Conservation (phyloP, 2,797 vertebrate genomes). For the Lepilemur septentrionalis region DNA sequence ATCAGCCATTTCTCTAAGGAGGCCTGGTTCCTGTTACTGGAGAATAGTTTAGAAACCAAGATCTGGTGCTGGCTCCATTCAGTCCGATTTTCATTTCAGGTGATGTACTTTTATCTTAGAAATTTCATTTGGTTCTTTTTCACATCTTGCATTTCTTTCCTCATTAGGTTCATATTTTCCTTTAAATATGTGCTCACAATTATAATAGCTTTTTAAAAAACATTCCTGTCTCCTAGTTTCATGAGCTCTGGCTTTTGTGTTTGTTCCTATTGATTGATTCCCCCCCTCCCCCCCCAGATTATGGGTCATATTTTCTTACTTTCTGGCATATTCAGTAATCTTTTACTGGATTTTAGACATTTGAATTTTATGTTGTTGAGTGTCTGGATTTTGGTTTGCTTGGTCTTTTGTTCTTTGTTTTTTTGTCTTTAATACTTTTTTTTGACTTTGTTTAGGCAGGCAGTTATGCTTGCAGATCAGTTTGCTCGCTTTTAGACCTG, state of each 20-base stretch:
- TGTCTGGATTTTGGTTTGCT: not conserved
- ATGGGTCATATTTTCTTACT: not conserved
- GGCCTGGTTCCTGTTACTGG: not conserved
- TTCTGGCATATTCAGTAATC: not conserved
- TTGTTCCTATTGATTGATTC: not conserved
- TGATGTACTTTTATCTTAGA: not conserved
- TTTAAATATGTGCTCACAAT: not conserved
- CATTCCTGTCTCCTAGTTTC: not conserved
- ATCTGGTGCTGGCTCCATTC: not conserved
- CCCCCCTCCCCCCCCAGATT: accelerated
- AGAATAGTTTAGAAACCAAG: not conserved
- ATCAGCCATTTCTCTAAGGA: not conserved
- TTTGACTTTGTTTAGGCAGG: not conserved
- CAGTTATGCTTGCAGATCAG: not conserved
- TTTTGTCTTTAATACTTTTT: not conserved
- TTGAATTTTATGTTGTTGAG: not conserved
- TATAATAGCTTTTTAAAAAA: not conserved
- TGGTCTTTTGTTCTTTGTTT: not conserved
- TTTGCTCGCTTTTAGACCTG: not conserved
- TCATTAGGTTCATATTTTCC: not conserved
- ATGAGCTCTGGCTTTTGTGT: not conserved
- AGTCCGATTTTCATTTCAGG: not conserved
- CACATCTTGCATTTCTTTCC: not conserved
- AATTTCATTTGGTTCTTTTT: not conserved
- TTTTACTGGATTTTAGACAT: not conserved